A percentile compares a stretch with the other conserved stretches of the same genome.
These are phyloP conservation scores for Drosophila birchii DNA, from an alignment of 2,888 invertebrate species.

Conservation along the genomic window DNA sequence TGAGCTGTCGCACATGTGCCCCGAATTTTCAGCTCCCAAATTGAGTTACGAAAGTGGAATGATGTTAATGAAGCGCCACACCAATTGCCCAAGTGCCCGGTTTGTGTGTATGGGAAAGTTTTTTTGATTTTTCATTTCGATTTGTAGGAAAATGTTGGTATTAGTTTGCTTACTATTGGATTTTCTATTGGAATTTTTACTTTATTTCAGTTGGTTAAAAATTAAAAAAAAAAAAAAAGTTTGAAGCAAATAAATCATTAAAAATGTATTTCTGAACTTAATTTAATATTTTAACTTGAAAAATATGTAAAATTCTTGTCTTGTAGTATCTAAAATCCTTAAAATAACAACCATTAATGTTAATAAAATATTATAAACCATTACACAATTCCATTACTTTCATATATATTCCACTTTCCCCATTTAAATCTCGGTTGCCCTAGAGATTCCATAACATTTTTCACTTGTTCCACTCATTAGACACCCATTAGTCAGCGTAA, in stretches of 20 bases:
- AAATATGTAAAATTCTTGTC: no score
- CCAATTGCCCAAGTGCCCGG: constrained; percentile 6
- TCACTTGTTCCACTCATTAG: constrained; percentile 37
- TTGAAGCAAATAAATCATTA: no score
- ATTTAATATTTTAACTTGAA: no score
- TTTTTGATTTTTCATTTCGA: constrained; percentile 21
- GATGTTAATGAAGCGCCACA: constrained; percentile 52
- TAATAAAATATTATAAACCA: not conserved
- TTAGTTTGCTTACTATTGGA: not conserved
- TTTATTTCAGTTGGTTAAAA: no score
- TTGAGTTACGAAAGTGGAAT: constrained; percentile 59
- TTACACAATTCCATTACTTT: not conserved
- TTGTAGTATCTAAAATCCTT: no score
- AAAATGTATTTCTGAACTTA: no score
- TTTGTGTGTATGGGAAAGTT: not conserved
- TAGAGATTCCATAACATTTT: constrained; percentile 4
- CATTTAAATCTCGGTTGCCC: not conserved
- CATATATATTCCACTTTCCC: not conserved
- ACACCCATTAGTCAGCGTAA: constrained; percentile 38
- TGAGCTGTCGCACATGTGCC: constrained; percentile 47
- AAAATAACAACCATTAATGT: not conserved
- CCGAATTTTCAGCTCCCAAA: constrained; percentile 39
- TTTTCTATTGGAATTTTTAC: not conserved
- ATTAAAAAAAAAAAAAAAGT: no score
- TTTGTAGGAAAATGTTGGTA: not conserved